A percentile compares a stretch with the other conserved stretches of the same genome.
Evolutionary conservation across 1,140 invertebrate species (phyloP).

Genomic region (Helicoverpa armigera): DNA sequence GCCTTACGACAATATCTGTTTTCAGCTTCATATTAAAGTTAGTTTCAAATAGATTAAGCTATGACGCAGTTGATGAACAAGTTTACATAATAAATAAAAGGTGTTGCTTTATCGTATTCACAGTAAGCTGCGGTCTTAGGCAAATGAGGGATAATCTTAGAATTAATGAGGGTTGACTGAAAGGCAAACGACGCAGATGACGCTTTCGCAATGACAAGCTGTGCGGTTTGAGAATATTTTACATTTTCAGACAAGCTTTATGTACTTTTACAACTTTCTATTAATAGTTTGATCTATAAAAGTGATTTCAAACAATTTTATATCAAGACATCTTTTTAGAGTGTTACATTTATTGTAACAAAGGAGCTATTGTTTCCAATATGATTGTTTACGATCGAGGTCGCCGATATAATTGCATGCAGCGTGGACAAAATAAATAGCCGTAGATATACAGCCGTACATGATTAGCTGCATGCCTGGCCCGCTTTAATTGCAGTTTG

Average conservation of each 20-base stretch:
- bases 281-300: background rate
- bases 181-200: slow-evolving; percentile 34
- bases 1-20: background rate
- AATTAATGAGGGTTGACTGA: slow-evolving; percentile 46
- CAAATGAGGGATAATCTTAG: slow-evolving; percentile 46
- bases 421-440: slow-evolving; percentile 45
- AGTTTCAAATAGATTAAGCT: background rate
- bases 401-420: slow-evolving; percentile 44
- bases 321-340: slow-evolving; percentile 9
- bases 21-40: background rate
- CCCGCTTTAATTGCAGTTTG: slow-evolving; percentile 22
- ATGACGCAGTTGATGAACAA: slow-evolving; percentile 14
- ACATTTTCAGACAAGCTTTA: background rate
- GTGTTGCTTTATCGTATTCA: slow-evolving; percentile 36
- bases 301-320: no score
- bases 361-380: slow-evolving; percentile 44
- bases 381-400: slow-evolving; percentile 48
- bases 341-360: slow-evolving; percentile 20
- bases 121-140: slow-evolving; percentile 41
- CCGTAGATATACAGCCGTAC: slow-evolving; percentile 27
- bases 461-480: slow-evolving; percentile 34
- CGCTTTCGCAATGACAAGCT: slow-evolving; percentile 32
- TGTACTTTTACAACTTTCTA: background rate
- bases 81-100: slow-evolving; percentile 41
- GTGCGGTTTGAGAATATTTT: slow-evolving; percentile 34